Conservation (phyloP, 1,140 invertebrate genomes). For the Thaumatotibia leucotreta region DNA sequence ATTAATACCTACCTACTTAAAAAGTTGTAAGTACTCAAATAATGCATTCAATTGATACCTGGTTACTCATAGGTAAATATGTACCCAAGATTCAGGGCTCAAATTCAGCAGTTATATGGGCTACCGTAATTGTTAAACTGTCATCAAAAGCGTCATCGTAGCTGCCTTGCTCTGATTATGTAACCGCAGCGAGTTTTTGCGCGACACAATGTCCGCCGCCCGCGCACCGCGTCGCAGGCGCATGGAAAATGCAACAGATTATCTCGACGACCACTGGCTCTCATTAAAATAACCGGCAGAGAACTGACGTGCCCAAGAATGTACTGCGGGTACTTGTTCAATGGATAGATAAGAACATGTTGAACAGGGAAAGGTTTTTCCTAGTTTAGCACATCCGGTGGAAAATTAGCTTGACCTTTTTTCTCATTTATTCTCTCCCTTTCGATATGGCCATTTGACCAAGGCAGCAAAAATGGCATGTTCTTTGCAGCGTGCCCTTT, state of each 20-base stretch:
- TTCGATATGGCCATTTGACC: too few species aligned
- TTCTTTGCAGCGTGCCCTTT: too few species aligned
- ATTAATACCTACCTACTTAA: too few species aligned
- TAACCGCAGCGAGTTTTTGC: constrained; percentile 47
- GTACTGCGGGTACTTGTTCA: neutral
- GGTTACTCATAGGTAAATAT: too few species aligned
- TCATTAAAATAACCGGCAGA: constrained; percentile 3
- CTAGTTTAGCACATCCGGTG: neutral
- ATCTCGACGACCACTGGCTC: constrained; percentile 26
- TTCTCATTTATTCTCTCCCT: too few species aligned
- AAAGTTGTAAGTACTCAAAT: too few species aligned
- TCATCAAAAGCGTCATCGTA: constrained; percentile 14
- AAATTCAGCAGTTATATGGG: neutral
- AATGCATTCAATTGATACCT: too few species aligned
- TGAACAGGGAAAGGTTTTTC: neutral
- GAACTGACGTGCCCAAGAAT: neutral
- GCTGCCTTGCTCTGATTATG: constrained; percentile 45
- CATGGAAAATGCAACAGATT: constrained; percentile 46
- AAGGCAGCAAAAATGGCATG: too few species aligned
- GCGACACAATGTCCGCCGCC: constrained; percentile 29
- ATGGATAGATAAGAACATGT: neutral
- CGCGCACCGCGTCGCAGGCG: constrained; percentile 28
- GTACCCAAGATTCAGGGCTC: too few species aligned
- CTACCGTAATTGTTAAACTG: neutral
- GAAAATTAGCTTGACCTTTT: neutral